A percentile compares a stretch with the other conserved stretches of the same genome.
Evolutionary conservation across 2,113 vertebrate species (phyloP).

Genomic region (Pomatorhinus ruficollis): DNA sequence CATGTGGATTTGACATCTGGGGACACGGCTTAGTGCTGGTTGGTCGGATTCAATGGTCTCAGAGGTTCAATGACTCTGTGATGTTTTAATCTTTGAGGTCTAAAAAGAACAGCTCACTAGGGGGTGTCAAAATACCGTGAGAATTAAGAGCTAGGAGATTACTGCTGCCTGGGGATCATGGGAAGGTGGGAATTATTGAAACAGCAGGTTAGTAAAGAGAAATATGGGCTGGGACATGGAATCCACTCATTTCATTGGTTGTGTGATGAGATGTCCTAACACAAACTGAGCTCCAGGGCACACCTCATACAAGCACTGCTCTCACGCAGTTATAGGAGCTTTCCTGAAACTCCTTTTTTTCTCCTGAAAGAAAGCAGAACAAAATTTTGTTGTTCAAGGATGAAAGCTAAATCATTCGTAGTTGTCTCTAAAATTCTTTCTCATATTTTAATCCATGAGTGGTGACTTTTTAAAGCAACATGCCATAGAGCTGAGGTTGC

Average conservation of each 20-base stretch:
- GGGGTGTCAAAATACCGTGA: background rate
- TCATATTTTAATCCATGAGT: background rate
- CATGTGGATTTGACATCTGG: background rate
- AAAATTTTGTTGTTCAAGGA: background rate
- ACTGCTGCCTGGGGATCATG: background rate
- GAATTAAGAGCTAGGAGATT: background rate
- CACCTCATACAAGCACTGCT: background rate
- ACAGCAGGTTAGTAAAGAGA: background rate
- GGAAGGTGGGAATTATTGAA: background rate
- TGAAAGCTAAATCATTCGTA: background rate
- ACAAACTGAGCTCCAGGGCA: background rate
- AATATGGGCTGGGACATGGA: background rate
- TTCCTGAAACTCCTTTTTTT: background rate
- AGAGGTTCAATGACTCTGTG: background rate
- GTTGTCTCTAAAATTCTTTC: background rate
- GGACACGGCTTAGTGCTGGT: background rate
- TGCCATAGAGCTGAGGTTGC: background rate
- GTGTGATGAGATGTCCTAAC: background rate
- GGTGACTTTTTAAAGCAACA: background rate
- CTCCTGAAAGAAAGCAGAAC: background rate
- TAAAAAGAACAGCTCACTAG: background rate
- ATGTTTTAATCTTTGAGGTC: background rate
- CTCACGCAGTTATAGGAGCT: accelerated
- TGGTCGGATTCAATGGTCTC: background rate
- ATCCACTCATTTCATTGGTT: background rate